These are phyloP conservation scores for Murina feae DNA, from an alignment of 2,113 vertebrate genomes.

Conservation along the genomic window DNA sequence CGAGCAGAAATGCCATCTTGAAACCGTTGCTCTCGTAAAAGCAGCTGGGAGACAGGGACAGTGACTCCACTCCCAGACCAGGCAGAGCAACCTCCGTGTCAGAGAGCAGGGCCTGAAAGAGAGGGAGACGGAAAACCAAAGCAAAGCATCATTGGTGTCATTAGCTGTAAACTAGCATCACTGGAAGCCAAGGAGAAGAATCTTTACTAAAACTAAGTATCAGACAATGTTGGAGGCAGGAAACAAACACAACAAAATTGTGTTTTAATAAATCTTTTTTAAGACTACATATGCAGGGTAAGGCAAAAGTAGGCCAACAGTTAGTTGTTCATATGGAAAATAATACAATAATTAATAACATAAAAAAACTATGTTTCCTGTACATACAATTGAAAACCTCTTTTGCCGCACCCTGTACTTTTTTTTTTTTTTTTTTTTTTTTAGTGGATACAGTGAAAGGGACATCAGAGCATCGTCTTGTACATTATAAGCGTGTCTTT, in stretches of 20 bases:
- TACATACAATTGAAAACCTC: background rate
- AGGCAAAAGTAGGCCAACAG: background rate
- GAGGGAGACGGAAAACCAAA: background rate
- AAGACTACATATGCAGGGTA: background rate
- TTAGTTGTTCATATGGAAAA: background rate
- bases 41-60: background rate
- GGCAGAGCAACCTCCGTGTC: background rate
- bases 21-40: background rate
- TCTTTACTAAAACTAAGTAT: background rate
- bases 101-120: background rate
- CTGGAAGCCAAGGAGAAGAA: background rate
- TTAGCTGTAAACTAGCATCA: background rate
- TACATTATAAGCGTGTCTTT: background rate
- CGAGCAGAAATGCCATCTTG: background rate
- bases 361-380: background rate
- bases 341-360: background rate
- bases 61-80: background rate
- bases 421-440: background rate
- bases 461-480: background rate
- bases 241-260: background rate
- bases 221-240: background rate
- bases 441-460: accelerated
- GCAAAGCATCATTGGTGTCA: background rate
- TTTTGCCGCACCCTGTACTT: background rate
- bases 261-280: background rate